These are phyloP conservation scores for Pardosa pseudoannulata DNA, from an alignment of 2,888 invertebrate species.

Conservation along the genomic window DNA sequence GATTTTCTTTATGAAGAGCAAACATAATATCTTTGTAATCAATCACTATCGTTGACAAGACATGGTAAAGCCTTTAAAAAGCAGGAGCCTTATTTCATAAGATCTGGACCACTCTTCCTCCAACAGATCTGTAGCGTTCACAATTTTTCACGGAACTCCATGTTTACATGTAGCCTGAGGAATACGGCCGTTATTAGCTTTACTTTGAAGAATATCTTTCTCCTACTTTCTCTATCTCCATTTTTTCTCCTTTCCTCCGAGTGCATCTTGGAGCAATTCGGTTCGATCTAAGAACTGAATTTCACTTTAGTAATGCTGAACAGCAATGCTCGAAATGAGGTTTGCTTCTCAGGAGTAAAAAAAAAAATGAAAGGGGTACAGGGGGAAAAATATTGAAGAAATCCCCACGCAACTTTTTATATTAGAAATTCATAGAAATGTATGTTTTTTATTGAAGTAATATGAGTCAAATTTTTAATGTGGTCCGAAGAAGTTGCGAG, in stretches of 20 bases:
- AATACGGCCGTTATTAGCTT: neutral
- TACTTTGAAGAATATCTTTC: neutral
- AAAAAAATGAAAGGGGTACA: conserved; percentile 3
- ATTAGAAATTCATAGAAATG: neutral
- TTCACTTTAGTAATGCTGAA: conserved; percentile 44
- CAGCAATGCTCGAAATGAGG: conserved; percentile 47
- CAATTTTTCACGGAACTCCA: neutral
- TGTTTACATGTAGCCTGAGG: conserved; percentile 2
- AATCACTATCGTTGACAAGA: no score
- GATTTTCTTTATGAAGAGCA: no score
- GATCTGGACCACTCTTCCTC: neutral
- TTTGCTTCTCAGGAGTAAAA: conserved; percentile 31
- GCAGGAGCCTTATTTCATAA: no score
- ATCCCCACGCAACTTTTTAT: neutral
- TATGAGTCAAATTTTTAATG: neutral
- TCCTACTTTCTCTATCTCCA: neutral
- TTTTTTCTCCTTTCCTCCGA: neutral
- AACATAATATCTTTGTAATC: no score
- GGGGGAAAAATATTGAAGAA: neutral
- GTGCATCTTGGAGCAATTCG: conserved; percentile 31
- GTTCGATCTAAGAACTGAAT: conserved; percentile 34
- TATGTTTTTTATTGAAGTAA: neutral
- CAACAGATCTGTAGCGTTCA: neutral
- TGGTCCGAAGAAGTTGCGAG: neutral
- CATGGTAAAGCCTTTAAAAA: no score